Evolutionary conservation across 2,888 invertebrate species (phyloP).

Genomic region (Neoaliturus tenellus): DNA sequence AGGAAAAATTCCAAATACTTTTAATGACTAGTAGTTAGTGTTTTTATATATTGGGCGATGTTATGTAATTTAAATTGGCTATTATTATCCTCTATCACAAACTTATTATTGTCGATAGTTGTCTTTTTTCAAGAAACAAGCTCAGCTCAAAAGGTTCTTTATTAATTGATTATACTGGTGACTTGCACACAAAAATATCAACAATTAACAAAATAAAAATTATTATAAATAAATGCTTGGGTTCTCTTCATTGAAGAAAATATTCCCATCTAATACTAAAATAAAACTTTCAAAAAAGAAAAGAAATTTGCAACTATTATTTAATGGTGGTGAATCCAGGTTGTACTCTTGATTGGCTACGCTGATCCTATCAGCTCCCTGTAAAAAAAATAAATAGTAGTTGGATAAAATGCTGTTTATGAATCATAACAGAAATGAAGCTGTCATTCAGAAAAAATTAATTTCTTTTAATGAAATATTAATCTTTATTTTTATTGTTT

Average conservation of each 20-base stretch:
- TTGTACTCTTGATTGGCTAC: slow-evolving; percentile 65
- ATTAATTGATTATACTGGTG: not conserved
- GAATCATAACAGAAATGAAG: too few species aligned
- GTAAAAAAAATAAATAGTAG: slow-evolving; percentile 65
- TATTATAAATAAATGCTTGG: slow-evolving; percentile 12
- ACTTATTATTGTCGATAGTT: too few species aligned
- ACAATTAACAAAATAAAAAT: not conserved
- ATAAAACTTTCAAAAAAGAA: not conserved
- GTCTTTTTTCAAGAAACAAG: too few species aligned
- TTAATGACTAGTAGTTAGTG: too few species aligned
- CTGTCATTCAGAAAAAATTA: too few species aligned
- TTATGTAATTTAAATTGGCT: too few species aligned
- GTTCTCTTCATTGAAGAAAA: slow-evolving; percentile 14
- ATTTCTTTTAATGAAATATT: too few species aligned
- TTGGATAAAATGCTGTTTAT: too few species aligned
- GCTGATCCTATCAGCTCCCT: slow-evolving; percentile 73
- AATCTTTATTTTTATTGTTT: too few species aligned
- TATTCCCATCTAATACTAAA: not conserved
- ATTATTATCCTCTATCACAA: too few species aligned
- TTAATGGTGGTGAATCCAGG: not conserved
- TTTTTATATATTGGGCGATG: too few species aligned
- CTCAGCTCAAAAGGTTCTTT: not conserved
- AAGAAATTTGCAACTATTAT: not conserved
- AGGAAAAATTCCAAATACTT: too few species aligned
- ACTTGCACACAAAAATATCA: not conserved